Percentiles rank a stretch among this genome's conserved stretches.
Conservation (phyloP, 2,113 vertebrate genomes). For the Peromyscus californicus region DNA sequence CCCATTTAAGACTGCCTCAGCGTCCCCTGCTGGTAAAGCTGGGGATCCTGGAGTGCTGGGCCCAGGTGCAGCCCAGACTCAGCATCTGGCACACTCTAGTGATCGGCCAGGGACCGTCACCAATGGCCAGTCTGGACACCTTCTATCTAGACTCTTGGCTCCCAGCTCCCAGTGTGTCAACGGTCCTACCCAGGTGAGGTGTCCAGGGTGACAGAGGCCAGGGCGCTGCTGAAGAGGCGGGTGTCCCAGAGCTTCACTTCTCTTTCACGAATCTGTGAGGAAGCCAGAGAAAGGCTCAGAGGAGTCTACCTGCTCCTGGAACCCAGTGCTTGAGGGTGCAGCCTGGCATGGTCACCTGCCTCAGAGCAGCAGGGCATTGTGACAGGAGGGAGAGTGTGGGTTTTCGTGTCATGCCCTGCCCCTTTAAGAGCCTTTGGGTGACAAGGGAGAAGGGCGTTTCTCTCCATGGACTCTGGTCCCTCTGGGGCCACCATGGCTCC, state of each 20-base stretch:
- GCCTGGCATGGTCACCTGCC: not conserved
- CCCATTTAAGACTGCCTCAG: not conserved
- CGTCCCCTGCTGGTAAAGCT: not conserved
- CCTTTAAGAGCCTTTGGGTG: constrained; percentile 72
- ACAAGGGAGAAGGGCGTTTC: constrained; percentile 53
- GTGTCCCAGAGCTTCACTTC: constrained; percentile 96
- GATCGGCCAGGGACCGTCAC: not conserved
- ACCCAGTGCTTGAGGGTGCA: not conserved
- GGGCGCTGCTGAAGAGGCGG: constrained; percentile 88
- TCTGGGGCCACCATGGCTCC: constrained; percentile 25
- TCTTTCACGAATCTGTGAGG: constrained; percentile 91
- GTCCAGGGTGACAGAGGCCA: constrained; percentile 89
- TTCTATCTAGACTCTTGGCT: not conserved
- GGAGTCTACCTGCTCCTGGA: not conserved
- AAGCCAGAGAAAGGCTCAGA: not conserved
- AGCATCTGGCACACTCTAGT: not conserved
- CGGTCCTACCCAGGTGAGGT: constrained; percentile 92
- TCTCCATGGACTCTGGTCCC: constrained; percentile 64
- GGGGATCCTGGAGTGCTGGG: no score
- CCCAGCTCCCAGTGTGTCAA: no score
- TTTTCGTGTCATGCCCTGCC: constrained; percentile 45
- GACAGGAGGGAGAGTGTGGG: not conserved
- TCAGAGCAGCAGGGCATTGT: not conserved
- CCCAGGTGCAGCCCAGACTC: not conserved
- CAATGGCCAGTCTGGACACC: not conserved